Percentiles rank a stretch among this genome's conserved stretches.
These are phyloP conservation scores for Altica lythri DNA, from an alignment of 2,888 invertebrate species.

Conservation along the genomic window DNA sequence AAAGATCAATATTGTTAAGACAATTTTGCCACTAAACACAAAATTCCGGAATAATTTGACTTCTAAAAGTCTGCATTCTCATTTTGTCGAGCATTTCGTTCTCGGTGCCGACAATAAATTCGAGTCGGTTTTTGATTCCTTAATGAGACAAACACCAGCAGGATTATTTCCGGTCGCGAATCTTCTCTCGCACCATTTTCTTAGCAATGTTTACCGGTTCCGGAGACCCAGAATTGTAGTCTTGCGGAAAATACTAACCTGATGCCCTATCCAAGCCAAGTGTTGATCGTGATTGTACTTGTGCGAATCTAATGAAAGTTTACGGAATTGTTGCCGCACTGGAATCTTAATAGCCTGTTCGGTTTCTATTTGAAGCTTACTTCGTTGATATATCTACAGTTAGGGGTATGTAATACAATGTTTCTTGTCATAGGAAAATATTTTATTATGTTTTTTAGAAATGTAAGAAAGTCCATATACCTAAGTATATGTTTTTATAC, in stretches of 20 bases:
- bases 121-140: slow-evolving; percentile 52
- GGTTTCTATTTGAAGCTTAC: neutral
- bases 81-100: slow-evolving; percentile 38
- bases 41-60: slow-evolving; percentile 8
- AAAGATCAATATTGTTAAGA: no score
- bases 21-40: no score
- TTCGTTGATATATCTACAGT: neutral
- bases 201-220: slow-evolving; percentile 47
- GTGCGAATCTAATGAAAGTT: slow-evolving; percentile 23
- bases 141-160: slow-evolving; percentile 53
- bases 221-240: slow-evolving; percentile 22
- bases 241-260: slow-evolving; percentile 31
- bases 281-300: slow-evolving; percentile 37
- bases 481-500: no score
- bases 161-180: slow-evolving; percentile 49
- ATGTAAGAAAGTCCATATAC: no score
- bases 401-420: no score
- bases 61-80: slow-evolving; percentile 18
- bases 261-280: slow-evolving; percentile 26
- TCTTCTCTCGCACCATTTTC: slow-evolving; percentile 41
- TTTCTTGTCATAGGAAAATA: no score
- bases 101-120: slow-evolving; percentile 49
- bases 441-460: no score
- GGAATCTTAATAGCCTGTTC: slow-evolving; percentile 8
- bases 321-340: slow-evolving; percentile 6